Conservation (phyloP, 2,888 invertebrate species). For the Mactromeris polynyma region DNA sequence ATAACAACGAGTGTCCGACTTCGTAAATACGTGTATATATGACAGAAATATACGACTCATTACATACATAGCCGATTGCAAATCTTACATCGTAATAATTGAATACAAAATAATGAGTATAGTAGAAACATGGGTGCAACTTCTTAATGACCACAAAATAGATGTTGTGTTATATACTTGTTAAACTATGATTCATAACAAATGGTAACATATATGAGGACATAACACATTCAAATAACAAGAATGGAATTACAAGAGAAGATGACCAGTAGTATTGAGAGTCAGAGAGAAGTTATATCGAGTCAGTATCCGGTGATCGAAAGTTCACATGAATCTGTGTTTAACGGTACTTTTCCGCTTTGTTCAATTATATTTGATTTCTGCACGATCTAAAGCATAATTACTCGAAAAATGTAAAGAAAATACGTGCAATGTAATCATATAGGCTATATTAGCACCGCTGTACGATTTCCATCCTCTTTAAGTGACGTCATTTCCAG, state of each 20-base stretch:
- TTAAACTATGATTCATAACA: not conserved
- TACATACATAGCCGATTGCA: not conserved
- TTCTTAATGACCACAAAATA: too few species aligned
- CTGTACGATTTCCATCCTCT: too few species aligned
- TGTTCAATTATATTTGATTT: too few species aligned
- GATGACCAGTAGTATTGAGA: not conserved
- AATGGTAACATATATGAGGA: too few species aligned
- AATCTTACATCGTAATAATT: not conserved
- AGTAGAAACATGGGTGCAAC: too few species aligned
- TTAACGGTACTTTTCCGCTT: not conserved
- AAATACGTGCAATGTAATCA: too few species aligned
- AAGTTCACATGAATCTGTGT: not conserved
- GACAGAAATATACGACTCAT: not conserved
- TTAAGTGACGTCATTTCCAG: too few species aligned
- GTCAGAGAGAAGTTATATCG: not conserved
- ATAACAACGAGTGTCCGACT: not conserved
- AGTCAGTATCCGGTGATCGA: not conserved
- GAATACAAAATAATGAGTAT: too few species aligned
- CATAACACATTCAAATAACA: not conserved
- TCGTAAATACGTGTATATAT: not conserved
- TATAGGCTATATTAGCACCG: too few species aligned
- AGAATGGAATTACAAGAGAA: not conserved
- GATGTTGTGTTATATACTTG: too few species aligned
- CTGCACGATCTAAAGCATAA: too few species aligned
- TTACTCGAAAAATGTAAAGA: too few species aligned